These are phyloP conservation scores for Diacarnus erythraeanus DNA, from an alignment of 37 sponge, comb jelly and placozoan genomes.

Conservation along the genomic window DNA sequence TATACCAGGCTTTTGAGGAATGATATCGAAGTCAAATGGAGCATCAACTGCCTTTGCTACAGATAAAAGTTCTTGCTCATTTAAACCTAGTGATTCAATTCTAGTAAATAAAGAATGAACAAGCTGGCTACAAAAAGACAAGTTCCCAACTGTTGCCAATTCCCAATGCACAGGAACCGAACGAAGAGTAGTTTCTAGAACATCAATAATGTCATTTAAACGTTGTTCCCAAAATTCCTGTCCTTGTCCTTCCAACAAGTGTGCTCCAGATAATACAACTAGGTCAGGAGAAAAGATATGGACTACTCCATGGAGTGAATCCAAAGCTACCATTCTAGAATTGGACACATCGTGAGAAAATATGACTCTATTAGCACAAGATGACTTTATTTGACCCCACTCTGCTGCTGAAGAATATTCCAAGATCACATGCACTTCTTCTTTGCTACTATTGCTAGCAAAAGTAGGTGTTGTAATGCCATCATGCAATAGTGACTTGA, in stretches of 20 bases:
- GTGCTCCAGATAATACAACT: constrained; percentile 79
- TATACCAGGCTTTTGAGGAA: constrained; percentile 49
- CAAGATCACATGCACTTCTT: constrained; percentile 91
- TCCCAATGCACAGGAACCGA: constrained; percentile 77
- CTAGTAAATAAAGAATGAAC: constrained; percentile 36
- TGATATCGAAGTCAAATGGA: constrained; percentile 23
- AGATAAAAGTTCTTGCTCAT: constrained; percentile 86
- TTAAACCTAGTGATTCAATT: constrained; percentile 87
- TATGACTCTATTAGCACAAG: constrained; percentile 90
- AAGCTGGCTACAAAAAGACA: constrained; percentile 49
- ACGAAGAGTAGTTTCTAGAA: constrained; percentile 30
- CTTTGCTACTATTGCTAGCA: constrained; percentile 10
- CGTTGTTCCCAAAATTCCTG: constrained; percentile 28
- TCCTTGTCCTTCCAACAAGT: constrained; percentile 70
- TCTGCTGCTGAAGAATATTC: constrained; percentile 72
- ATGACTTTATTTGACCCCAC: constrained; percentile 67
- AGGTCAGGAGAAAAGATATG: constrained; percentile 52
- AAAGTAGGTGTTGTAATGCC: constrained; percentile 30
- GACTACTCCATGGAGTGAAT: constrained; percentile 36
- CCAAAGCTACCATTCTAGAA: constrained; percentile 66
- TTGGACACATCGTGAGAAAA: constrained; percentile 90
- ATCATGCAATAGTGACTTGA: constrained; percentile 47
- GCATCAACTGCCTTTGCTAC: constrained; percentile 52
- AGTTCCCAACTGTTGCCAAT: constrained; percentile 81
- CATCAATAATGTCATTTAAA: constrained; percentile 18